Conservation (phyloP, 1,140 invertebrate species). For the Dreissena rostriformis region DNA sequence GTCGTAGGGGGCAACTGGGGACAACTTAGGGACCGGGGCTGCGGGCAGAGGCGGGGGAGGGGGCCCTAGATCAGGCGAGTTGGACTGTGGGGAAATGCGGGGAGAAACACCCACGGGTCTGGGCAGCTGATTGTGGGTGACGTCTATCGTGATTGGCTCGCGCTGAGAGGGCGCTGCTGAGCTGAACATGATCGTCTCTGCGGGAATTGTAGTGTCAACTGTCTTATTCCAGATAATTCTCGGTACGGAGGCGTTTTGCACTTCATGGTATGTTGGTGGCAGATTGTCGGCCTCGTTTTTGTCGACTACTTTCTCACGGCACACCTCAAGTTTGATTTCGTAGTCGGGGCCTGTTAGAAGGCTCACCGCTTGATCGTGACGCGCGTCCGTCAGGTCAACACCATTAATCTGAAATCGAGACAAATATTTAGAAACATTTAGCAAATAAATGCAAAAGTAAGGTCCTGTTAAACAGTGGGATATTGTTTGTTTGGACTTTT, state of each 20-base stretch:
- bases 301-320: conserved; percentile 75
- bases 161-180: conserved; percentile 34
- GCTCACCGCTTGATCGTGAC: conserved; percentile 95
- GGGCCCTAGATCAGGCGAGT: no score
- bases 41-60: conserved; percentile 10
- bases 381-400: conserved; percentile 93
- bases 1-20: conserved; percentile 53
- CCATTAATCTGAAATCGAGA: conserved; percentile 91
- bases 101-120: no score
- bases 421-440: no score
- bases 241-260: conserved; percentile 69
- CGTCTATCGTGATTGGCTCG: conserved; percentile 36
- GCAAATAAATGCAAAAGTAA: no score
- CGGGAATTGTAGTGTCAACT: conserved; percentile 54
- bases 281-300: conserved; percentile 63
- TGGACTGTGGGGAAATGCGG: no score
- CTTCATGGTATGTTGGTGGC: conserved; percentile 62
- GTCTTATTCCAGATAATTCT: conserved; percentile 74
- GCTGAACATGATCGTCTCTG: conserved; percentile 62
- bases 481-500: no score
- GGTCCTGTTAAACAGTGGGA: no score
- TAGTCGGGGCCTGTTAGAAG: conserved; percentile 92
- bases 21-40: conserved; percentile 18
- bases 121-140: not conserved
- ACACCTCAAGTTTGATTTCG: conserved; percentile 92